Conservation (phyloP, 2,888 invertebrate genomes). For the Timema podura region DNA sequence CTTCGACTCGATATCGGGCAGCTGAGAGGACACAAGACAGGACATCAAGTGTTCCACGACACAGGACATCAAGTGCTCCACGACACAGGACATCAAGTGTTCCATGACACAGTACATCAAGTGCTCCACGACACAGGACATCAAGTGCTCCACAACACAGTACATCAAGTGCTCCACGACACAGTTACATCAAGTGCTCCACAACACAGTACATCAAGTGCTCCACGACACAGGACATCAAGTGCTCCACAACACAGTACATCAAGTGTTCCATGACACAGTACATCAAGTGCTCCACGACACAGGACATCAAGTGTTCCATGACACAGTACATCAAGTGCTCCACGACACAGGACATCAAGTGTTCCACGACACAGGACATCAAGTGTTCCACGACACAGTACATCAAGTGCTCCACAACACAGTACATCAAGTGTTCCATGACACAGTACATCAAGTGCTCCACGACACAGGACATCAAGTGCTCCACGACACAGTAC, state of each 20-base stretch:
- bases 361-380: too few relatives aligned
- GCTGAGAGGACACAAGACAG: constrained; percentile 39
- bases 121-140: constrained; percentile 2
- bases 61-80: too few relatives aligned
- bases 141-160: constrained; percentile 19
- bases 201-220: constrained; percentile 20
- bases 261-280: too few relatives aligned
- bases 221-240: background rate
- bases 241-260: constrained; percentile 23
- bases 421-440: constrained; percentile 18
- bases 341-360: background rate
- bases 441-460: background rate
- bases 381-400: background rate
- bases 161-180: too few relatives aligned
- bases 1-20: constrained; percentile 47
- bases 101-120: background rate
- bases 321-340: too few relatives aligned
- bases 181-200: background rate
- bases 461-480: too few relatives aligned
- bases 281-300: too few relatives aligned
- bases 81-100: background rate
- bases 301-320: constrained; percentile 1
- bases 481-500: background rate
- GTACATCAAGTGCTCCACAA: background rate
- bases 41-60: background rate